Base-by-base conservation (phyloP, 2,888 invertebrate genomes). In the Molorchus minor region DNA sequence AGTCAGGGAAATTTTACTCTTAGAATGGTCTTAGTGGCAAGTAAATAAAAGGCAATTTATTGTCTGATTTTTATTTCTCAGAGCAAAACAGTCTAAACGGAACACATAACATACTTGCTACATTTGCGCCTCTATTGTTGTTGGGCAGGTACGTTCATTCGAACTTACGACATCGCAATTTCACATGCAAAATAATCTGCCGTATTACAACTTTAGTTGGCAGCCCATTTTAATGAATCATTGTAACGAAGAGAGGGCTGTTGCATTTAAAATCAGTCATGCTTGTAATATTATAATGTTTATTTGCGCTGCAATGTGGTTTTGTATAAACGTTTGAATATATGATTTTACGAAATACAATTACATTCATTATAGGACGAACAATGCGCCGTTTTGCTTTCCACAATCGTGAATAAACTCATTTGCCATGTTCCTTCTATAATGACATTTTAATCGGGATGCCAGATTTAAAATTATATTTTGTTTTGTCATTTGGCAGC, bases 261-360 rank as follows among this genome's bases (percentile, higher is more conserved):
- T 3, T 10, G 38, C 25, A 49, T 49, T 49, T 21, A 49, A 25
- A 38, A 49, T 38, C 49, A 49, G 16, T 38, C 49, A 38, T 38
- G 49, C 49, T 38, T 38, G 38, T 49, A 38, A 49, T 49, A 49
- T 38, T 49, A 49, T 49, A 38, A 49, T 38, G 49, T 49, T 21
- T 38, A 49, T 49, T 49, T 49, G 49, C 38, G 47, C 47, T 47
- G 47, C 47, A 35, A 36, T 47, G 49, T 38, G 49, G 49, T 38
- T 49, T 21, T 49, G 49, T 20, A 49, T 49, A 38, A 49, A 49
- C 49, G 49, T 49, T 25, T 43, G 44, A 54, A 44, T 54, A 44
- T 25, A 41, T 54, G 53, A 25, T 44, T 44, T 21, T 54, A 33
- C 44, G 43, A 54, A 44, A 52, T 52, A 52, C 20, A 52, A 54